These are phyloP conservation scores for Gyrodactylus salaris DNA, from an alignment of 1,140 invertebrate genomes.

Conservation along the genomic window DNA sequence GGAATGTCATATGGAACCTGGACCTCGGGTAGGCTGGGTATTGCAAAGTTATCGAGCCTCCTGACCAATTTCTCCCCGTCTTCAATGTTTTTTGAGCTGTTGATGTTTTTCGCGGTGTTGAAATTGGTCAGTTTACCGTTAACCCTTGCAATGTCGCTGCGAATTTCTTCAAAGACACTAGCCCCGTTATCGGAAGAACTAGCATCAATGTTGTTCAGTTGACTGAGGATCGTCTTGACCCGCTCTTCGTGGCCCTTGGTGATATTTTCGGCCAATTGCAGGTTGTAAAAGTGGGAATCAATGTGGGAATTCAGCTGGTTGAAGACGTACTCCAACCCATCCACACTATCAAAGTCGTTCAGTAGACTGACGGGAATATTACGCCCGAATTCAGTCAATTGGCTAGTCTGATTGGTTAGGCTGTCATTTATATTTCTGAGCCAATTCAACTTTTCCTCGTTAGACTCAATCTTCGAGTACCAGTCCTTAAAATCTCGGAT, in stretches of 20 bases:
- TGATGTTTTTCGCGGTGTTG: not conserved
- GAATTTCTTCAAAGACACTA: not conserved
- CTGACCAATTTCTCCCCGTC: not conserved
- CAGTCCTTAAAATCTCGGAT: not conserved
- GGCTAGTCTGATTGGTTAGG: not conserved
- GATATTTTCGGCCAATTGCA: not conserved
- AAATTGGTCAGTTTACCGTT: not conserved
- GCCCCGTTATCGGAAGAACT: not conserved
- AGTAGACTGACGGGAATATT: not conserved
- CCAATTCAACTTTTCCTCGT: not conserved
- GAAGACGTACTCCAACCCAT: not conserved
- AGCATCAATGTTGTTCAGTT: not conserved
- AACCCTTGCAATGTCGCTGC: not conserved
- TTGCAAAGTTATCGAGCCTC: not conserved
- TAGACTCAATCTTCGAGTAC: not conserved
- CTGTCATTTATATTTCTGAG: not conserved
- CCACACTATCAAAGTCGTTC: not conserved
- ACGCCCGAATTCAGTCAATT: not conserved
- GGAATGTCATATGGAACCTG: not conserved
- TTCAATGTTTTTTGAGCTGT: not conserved
- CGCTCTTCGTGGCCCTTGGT: not conserved
- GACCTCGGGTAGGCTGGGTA: not conserved
- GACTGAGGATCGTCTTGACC: not conserved
- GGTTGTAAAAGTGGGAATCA: not conserved
- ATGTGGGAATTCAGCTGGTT: not conserved